phyloP scores from a whole-genome alignment of 2,113 vertebrate species.

The Callochromis pleurospilus region DNA sequence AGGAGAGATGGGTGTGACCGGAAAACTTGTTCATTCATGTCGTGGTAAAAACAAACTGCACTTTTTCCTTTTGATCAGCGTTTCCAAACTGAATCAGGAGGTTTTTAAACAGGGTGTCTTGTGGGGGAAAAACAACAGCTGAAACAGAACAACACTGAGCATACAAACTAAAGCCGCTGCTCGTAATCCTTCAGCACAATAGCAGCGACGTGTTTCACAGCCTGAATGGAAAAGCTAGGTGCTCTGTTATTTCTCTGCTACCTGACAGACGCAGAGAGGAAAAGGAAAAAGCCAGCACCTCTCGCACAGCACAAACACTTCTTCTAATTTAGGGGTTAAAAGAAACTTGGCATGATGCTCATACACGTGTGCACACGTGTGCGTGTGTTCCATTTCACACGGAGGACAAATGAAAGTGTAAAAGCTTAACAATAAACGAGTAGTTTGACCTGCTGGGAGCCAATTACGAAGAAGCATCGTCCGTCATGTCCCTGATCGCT shows the following conservation, averaged over 20 bases:
- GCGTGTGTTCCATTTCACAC: constrained; percentile 11
- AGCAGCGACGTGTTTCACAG: not conserved
- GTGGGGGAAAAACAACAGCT: not conserved
- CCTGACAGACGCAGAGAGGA: not conserved
- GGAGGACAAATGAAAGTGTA: constrained; percentile 52
- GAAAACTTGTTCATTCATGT: not conserved
- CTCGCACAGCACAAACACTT: not conserved
- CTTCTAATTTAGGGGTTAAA: not conserved
- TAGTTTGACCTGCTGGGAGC: constrained; percentile 66
- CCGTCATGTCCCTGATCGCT: constrained; percentile 41
- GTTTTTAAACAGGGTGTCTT: not conserved
- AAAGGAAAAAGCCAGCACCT: not conserved
- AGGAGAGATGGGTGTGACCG: not conserved
- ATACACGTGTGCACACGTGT: not conserved
- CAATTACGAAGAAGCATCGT: constrained; percentile 50
- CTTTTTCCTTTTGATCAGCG: not conserved
- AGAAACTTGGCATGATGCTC: not conserved
- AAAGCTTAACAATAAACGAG: constrained; percentile 56
- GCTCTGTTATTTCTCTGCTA: not conserved
- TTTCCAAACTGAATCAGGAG: not conserved
- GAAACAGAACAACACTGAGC: not conserved
- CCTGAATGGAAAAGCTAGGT: not conserved
- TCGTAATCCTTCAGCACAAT: not conserved
- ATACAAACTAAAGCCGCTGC: not conserved
- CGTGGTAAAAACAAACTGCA: not conserved